Base-by-base conservation (phyloP, 92 coral and sea anemone species). In the Plumapathes pennacea region DNA sequence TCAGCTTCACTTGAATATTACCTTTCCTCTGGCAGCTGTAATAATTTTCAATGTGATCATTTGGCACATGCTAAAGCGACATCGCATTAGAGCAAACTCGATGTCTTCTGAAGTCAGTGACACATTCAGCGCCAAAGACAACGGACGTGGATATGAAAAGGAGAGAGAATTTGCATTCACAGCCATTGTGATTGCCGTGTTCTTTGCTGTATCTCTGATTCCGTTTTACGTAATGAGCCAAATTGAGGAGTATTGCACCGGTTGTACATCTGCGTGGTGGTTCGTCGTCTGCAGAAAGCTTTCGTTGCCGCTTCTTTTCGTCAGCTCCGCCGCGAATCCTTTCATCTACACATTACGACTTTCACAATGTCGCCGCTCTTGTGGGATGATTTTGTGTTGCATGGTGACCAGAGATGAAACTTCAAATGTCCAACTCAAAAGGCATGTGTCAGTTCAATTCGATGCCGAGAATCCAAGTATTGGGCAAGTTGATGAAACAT, bases 1-100 rank as follows among this genome's bases (percentile, higher is more conserved):
- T 3, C 72, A 65, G 27, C 29, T 65, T 17, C 72, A 65, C 42
- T 30, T 65, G 41, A 65, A 65, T 54, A 38, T 65, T 60, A 38
- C 62, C 14, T 41, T 65, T 28, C 72, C 72, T 22, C 53, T 65
- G n/a, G 21, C 42, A 4, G 52, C 72, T 2, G 72, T 52, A 17
- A 2, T 65, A 5, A 38, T 52, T 39, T 29, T 53, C 41, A 65
- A 65, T 38, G 39, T 65, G 6, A 32, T 23, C 7, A 23, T 65
- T 1, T 52, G 50, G 7, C 29, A 24, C 4, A 28, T 50, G 12
- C 18, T 65, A 17, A 60, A 47, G 9, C 2, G 31, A 1, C 20
- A 52, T 38, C 40, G n/a, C 8, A 34, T 34, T 34, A 28, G 72
- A 37, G 39, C 62, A 3, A 39, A 44, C 11, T 65, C 62, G 0